Evolutionary conservation across 2,113 vertebrate species (phyloP).

Genomic region (Rhynchopsitta pachyrhyncha): DNA sequence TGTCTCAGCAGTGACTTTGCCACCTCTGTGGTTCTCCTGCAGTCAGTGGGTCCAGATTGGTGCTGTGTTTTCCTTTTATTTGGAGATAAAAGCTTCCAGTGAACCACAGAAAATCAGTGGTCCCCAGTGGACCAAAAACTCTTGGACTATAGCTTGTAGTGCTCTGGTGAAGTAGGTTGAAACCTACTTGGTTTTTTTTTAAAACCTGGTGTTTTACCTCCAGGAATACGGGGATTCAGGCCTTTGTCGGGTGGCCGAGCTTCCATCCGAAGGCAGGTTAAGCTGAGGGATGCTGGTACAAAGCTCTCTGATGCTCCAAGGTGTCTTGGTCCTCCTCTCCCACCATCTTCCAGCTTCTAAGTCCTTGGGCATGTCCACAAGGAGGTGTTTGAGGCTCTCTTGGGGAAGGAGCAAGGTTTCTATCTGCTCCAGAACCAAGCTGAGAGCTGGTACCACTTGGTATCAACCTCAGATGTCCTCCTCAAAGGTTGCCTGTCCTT

Average conservation of each 20-base stretch:
- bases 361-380: rapidly evolving
- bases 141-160: background rate
- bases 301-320: background rate
- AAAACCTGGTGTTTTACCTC: background rate
- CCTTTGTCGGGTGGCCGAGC: background rate
- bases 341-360: background rate
- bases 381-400: rapidly evolving
- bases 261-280: background rate
- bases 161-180: background rate
- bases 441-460: rapidly evolving
- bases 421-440: background rate
- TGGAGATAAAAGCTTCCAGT: background rate
- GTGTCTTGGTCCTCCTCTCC: background rate
- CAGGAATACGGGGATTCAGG: background rate
- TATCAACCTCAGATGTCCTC: background rate
- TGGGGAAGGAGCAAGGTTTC: background rate
- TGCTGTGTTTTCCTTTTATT: rapidly evolving
- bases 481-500: background rate
- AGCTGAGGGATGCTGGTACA: background rate
- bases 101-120: background rate
- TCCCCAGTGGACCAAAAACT: background rate
- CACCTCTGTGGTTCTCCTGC: background rate
- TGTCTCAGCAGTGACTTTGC: background rate
- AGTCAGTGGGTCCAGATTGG: rapidly evolving
- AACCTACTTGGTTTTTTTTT: no score